Percentiles rank a stretch among this genome's conserved stretches.
Conservation (phyloP, 2,797 vertebrate species). For the Chanos chanos region DNA sequence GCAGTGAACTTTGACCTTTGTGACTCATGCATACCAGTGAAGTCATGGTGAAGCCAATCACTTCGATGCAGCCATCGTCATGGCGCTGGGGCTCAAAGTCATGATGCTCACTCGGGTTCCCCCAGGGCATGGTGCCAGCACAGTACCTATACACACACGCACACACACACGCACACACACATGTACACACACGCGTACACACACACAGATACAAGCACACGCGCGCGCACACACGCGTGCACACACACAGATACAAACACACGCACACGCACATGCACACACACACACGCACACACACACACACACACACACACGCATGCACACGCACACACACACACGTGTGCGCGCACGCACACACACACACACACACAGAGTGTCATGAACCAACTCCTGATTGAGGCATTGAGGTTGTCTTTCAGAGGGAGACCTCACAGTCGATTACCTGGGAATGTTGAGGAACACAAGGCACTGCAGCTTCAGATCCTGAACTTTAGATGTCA, state of each 20-base stretch:
- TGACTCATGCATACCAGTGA: conserved; percentile 94
- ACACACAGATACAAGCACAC: background rate
- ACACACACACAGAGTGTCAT: background rate
- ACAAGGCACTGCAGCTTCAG: conserved; percentile 93
- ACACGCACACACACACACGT: background rate
- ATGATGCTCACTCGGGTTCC: conserved; percentile 89
- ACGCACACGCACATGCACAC: background rate
- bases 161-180: conserved; percentile 21
- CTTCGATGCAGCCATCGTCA: conserved; percentile 92
- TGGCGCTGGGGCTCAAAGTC: conserved; percentile 96
- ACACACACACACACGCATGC: conserved; percentile 21
- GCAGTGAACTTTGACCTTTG: no score
- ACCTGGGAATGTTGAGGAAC: conserved; percentile 97
- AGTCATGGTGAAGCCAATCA: conserved; percentile 95
- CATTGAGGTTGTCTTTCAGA: background rate
- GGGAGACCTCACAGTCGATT: conserved; percentile 19
- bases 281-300: conserved; percentile 16
- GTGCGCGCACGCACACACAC: background rate
- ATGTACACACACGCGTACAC: conserved; percentile 17
- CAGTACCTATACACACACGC: conserved; percentile 77
- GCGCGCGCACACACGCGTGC: background rate
- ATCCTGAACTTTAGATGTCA: conserved; percentile 94
- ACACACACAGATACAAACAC: background rate
- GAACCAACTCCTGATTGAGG: background rate
- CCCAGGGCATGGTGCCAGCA: conserved; percentile 95